phyloP scores from a whole-genome alignment of 2,888 invertebrate species.

The Agonum fuliginosum region DNA sequence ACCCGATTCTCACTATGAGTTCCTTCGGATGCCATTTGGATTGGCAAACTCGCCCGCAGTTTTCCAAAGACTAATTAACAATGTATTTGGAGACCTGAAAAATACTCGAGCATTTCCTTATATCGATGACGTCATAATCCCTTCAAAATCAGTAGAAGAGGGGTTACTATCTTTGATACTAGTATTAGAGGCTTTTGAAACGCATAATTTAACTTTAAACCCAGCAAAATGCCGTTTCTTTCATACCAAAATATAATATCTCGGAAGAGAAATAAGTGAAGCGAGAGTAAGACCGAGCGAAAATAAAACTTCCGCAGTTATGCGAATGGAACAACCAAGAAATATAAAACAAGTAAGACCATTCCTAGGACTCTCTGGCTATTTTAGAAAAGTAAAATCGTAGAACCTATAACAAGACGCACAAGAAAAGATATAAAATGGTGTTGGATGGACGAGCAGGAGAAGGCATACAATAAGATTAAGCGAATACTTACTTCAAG shows the following conservation, averaged over 20 bases:
- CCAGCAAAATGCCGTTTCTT: background rate
- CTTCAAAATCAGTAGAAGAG: background rate
- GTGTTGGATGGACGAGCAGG: constrained; percentile 54
- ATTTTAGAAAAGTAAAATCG: constrained; percentile 64
- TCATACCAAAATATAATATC: constrained; percentile 55
- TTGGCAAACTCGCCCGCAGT: too few relatives aligned
- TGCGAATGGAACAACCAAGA: constrained; percentile 59
- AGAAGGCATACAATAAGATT: constrained; percentile 37
- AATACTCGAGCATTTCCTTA: constrained; percentile 39
- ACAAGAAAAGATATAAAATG: constrained; percentile 47
- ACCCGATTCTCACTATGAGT: constrained; percentile 66
- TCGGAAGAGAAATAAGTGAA: constrained; percentile 52
- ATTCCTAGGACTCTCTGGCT: constrained; percentile 66
- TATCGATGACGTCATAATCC: constrained; percentile 58
- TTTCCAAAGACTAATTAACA: too few relatives aligned
- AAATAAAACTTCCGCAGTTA: constrained; percentile 61
- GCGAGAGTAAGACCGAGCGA: constrained; percentile 62
- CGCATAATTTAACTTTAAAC: background rate
- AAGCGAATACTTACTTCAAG: constrained; percentile 50
- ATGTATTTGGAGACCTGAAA: background rate
- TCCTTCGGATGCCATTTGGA: too few relatives aligned
- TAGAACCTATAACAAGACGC: constrained; percentile 61
- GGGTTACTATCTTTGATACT: background rate
- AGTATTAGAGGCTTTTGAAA: background rate
- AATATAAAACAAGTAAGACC: constrained; percentile 65